Conservation (phyloP, 2,888 invertebrate species). For the Glyphotaelius pellucidus region DNA sequence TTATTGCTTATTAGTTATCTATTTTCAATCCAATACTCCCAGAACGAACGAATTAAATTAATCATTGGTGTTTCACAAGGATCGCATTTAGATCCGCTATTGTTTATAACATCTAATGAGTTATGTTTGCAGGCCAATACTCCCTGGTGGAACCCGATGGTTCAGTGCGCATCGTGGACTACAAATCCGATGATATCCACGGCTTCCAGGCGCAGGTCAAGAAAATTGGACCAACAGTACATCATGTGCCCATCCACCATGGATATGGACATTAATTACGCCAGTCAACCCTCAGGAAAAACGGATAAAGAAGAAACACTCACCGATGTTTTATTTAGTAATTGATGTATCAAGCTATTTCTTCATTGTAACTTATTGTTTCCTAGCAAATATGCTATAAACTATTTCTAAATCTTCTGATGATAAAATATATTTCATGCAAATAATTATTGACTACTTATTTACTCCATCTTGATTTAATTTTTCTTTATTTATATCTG, state of each 20-base stretch:
- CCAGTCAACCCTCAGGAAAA: neutral
- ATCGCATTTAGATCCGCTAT: too few relatives aligned
- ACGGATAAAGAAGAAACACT: neutral
- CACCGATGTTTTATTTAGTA: neutral
- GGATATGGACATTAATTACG: neutral
- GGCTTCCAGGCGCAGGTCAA: conserved; percentile 65
- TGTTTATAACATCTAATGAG: too few relatives aligned
- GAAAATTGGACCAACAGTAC: conserved; percentile 63
- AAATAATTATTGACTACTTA: neutral
- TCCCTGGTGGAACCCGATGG: conserved; percentile 65
- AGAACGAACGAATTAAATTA: neutral
- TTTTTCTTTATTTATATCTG: too few relatives aligned
- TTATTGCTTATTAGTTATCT: too few relatives aligned
- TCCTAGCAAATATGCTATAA: neutral
- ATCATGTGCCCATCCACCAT: conserved; percentile 26
- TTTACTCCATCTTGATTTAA: neutral
- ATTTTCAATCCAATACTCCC: too few relatives aligned
- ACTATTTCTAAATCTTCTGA: neutral
- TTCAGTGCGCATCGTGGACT: conserved; percentile 64
- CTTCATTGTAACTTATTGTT: neutral
- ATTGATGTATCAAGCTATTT: neutral
- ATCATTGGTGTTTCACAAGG: neutral
- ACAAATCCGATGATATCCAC: conserved; percentile 61
- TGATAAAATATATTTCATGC: neutral
- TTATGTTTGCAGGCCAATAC: conserved; percentile 59